Percentiles rank a stretch among this genome's conserved stretches.
Conservation (phyloP, 2,113 vertebrate genomes). For the Hippolais icterina region DNA sequence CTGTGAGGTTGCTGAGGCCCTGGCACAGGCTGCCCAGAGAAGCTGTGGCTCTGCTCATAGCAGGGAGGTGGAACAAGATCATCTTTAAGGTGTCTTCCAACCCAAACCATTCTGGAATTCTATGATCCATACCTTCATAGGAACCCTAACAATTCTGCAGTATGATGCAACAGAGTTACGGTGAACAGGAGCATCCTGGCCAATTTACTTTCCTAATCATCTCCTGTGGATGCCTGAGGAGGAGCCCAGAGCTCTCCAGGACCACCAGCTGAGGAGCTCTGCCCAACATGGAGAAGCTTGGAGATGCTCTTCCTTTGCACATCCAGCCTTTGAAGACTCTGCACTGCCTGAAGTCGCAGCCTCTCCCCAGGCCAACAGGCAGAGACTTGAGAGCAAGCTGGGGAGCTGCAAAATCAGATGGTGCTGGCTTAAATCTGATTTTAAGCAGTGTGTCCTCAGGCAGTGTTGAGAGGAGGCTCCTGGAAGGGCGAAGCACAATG, state of each 20-base stretch:
- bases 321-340: not conserved
- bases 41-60: not conserved
- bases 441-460: not conserved
- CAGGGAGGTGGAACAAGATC: not conserved
- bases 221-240: not conserved
- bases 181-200: not conserved
- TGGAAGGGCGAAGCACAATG: not conserved
- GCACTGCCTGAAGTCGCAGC: not conserved
- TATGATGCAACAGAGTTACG: not conserved
- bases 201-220: not conserved
- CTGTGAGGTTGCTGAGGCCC: not conserved
- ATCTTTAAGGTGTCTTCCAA: not conserved
- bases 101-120: not conserved
- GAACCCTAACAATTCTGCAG: not conserved
- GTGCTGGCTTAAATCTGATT: not conserved
- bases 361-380: not conserved
- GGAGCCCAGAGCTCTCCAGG: not conserved
- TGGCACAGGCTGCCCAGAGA: not conserved
- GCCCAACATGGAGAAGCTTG: rapidly evolving
- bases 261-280: not conserved
- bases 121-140: not conserved
- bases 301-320: not conserved
- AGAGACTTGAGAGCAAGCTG: not conserved
- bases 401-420: not conserved
- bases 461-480: not conserved